Evolutionary conservation across 2,113 vertebrate species (phyloP), one percentile per base, ranked within the genome.

Genomic region (Chauna torquata): DNA sequence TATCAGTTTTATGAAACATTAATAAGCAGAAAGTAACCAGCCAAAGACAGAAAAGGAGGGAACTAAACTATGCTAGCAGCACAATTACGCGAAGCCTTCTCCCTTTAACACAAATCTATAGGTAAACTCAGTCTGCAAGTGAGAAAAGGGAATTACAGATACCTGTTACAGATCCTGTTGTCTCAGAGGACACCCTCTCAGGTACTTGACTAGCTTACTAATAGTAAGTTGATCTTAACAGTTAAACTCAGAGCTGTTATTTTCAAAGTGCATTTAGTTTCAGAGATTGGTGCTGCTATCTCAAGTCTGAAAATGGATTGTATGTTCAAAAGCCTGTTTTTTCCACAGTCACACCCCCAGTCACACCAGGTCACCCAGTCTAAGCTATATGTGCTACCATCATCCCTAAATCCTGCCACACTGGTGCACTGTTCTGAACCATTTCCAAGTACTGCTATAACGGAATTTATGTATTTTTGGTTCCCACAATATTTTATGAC

Each of bases 261-360:
- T 72, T 90, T 44, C 22, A 61, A 44, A 6, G 20, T 18, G 25
- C 17, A 25, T 34, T 65, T 77, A 32, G 20, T 54, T 59, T 71
- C 22, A 61, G 82, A 78, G 40, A 72, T 8, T 8, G 25, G 40
- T 55, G 45, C 40, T 55, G 16, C 23, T 25, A 23, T 17, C 38
- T 57, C 42, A 85, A 25, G 14, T 40, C 64, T 57, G 40, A 58
- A 86, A 86, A 90, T 50, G 14, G 16, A 9, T 47, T 47, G 2
- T 5, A 27, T 7, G 34, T 58, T 47, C 57, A 69, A 74, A 58
- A 82, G 22, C 34, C 49, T 50, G 28, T 58, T 76, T 52, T 44
- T 55, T 2, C 6, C 7, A 7, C 11, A 0, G 0, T 5, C 12
- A 16, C 7, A 8, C 8, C 25, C 16, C 8, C 16, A 30, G 7